Conservation (phyloP, 2,797 vertebrate genomes). For the Morelia viridis region DNA sequence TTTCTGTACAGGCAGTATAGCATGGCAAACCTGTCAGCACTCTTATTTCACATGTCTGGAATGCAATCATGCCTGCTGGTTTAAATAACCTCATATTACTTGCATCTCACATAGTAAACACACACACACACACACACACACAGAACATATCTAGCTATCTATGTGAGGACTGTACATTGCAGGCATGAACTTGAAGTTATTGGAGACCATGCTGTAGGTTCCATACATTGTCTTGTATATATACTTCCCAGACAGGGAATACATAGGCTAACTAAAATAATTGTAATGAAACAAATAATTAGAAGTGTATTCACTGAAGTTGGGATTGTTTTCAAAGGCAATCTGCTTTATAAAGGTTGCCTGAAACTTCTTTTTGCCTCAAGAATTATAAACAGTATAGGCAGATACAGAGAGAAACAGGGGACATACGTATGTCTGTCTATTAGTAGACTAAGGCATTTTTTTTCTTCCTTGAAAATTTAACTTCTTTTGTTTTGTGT, state of each 20-base stretch:
- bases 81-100: not conserved
- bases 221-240: not conserved
- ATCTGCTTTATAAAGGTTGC: not conserved
- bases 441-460: not conserved
- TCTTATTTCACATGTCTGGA: not conserved
- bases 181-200: not conserved
- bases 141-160: too few species aligned
- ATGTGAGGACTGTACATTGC: not conserved
- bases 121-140: not conserved
- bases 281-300: not conserved
- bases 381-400: not conserved
- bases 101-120: not conserved
- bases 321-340: not conserved
- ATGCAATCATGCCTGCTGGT: not conserved
- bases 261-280: not conserved
- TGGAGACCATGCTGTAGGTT: not conserved
- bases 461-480: not conserved
- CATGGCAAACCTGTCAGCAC: not conserved
- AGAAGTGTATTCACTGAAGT: not conserved
- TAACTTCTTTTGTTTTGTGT: constrained; percentile 12
- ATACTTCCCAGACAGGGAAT: not conserved
- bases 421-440: not conserved
- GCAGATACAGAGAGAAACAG: not conserved
- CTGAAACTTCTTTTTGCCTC: not conserved
- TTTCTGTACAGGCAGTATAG: not conserved